These are phyloP conservation scores for Nipponia nippon DNA, from an alignment of 2,113 vertebrate species.

Conservation along the genomic window DNA sequence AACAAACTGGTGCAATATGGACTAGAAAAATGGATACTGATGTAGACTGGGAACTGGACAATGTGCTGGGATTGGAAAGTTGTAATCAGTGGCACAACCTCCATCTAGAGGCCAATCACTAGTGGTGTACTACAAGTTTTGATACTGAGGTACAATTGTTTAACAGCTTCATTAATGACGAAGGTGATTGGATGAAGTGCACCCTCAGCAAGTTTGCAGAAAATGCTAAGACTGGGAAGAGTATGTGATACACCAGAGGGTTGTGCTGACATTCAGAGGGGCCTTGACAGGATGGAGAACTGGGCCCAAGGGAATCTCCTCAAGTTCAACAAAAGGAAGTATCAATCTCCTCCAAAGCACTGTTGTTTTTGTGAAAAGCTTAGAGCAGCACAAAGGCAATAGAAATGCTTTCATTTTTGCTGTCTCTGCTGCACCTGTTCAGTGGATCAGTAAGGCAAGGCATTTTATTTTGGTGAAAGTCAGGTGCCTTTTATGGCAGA, in stretches of 20 bases:
- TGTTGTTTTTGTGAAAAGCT: background rate
- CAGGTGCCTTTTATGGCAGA: background rate
- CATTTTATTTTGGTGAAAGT: background rate
- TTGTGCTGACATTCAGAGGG: background rate
- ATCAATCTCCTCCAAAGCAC: background rate
- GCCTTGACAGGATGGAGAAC: background rate
- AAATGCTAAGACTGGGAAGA: background rate
- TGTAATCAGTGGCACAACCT: background rate
- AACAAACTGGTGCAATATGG: background rate
- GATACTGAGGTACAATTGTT: background rate
- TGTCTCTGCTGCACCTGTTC: background rate
- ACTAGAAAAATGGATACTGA: background rate
- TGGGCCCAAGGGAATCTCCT: background rate
- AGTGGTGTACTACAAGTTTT: background rate
- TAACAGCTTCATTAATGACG: background rate
- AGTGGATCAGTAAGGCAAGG: background rate
- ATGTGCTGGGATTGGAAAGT: background rate
- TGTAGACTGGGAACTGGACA: rapidly evolving
- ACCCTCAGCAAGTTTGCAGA: background rate
- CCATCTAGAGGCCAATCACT: too few species aligned
- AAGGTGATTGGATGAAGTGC: background rate
- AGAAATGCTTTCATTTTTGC: background rate
- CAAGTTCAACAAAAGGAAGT: background rate
- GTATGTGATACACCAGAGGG: background rate
- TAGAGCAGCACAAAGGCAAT: background rate